Conservation (phyloP, 2,797 vertebrate species). For the Sebastes steindachneri region DNA sequence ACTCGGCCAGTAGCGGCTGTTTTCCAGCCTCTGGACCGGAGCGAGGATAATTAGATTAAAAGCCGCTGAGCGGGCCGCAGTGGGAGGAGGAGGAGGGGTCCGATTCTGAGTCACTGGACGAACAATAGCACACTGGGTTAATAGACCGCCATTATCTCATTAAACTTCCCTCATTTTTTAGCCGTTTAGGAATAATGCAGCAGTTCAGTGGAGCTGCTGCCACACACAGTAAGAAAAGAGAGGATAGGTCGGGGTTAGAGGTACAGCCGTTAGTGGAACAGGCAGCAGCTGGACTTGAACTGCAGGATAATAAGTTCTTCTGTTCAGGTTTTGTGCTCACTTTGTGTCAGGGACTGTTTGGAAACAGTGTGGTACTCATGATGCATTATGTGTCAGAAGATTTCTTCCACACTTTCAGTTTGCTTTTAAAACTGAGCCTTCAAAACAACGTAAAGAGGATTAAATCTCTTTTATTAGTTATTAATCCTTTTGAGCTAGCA, state of each 20-base stretch:
- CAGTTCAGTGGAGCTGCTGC: background rate
- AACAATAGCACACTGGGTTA: conserved; percentile 81
- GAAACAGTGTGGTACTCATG: background rate
- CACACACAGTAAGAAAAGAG: conserved; percentile 10
- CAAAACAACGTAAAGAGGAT: background rate
- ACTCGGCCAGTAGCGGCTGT: conserved; percentile 64
- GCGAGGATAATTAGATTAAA: conserved; percentile 90
- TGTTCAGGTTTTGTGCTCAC: background rate
- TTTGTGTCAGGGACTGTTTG: background rate
- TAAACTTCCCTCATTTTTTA: conserved; percentile 82
- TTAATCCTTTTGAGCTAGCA: background rate
- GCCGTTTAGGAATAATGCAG: conserved; percentile 63
- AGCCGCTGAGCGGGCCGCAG: conserved; percentile 74
- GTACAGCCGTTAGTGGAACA: background rate
- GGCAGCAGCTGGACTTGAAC: conserved; percentile 17
- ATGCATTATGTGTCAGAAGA: background rate
- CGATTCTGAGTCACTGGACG: conserved; percentile 62
- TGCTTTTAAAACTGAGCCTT: background rate
- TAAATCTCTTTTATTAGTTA: background rate
- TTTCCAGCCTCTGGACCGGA: conserved; percentile 72
- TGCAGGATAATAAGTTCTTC: background rate
- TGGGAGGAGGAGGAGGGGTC: conserved; percentile 63
- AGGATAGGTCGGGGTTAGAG: conserved; percentile 27
- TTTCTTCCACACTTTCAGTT: background rate
- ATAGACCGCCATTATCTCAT: conserved; percentile 82